phyloP scores from a whole-genome alignment of 1,140 invertebrate species.

The Drosophila albomicans region DNA sequence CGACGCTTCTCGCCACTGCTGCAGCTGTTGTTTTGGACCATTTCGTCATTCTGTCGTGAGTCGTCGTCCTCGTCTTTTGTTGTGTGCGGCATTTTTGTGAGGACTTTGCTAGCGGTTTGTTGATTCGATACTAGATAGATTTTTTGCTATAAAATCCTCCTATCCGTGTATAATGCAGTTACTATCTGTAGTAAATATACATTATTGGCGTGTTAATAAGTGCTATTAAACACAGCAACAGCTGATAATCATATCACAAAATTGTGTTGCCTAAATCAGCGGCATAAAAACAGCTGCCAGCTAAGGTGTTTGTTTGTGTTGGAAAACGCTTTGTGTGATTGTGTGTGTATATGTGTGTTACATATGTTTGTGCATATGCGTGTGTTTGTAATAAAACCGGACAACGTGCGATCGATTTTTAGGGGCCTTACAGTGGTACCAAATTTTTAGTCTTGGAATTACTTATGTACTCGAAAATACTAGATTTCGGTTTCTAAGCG shows the following conservation, averaged over 20 bases:
- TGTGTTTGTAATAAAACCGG: conserved; percentile 55
- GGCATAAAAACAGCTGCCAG: conserved; percentile 64
- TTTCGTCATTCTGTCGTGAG: conserved; percentile 69
- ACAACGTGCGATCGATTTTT: conserved; percentile 78
- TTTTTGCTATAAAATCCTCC: conserved; percentile 3
- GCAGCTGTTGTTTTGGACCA: conserved; percentile 68
- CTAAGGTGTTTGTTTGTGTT: conserved; percentile 28
- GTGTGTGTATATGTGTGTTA: conserved; percentile 17
- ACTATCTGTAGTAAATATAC: conserved; percentile 13
- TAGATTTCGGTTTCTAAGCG: background rate
- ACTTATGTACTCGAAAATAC: too few relatives aligned
- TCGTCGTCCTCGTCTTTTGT: conserved; percentile 60
- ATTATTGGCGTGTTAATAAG: conserved; percentile 14
- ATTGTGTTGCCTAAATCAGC: conserved; percentile 22
- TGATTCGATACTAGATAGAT: conserved; percentile 46
- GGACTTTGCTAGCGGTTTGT: conserved; percentile 36
- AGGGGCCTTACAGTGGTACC: conserved; percentile 37
- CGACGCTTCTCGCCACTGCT: conserved; percentile 20
- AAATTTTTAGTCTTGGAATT: background rate
- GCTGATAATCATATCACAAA: conserved; percentile 34
- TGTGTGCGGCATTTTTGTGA: conserved; percentile 57
- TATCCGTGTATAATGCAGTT: conserved; percentile 6
- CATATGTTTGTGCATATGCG: conserved; percentile 24
- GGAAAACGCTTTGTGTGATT: conserved; percentile 7
- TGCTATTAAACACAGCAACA: conserved; percentile 25